Evolutionary conservation across 2,113 vertebrate genomes (phyloP).

Genomic region (Pycnonotus jocosus): DNA sequence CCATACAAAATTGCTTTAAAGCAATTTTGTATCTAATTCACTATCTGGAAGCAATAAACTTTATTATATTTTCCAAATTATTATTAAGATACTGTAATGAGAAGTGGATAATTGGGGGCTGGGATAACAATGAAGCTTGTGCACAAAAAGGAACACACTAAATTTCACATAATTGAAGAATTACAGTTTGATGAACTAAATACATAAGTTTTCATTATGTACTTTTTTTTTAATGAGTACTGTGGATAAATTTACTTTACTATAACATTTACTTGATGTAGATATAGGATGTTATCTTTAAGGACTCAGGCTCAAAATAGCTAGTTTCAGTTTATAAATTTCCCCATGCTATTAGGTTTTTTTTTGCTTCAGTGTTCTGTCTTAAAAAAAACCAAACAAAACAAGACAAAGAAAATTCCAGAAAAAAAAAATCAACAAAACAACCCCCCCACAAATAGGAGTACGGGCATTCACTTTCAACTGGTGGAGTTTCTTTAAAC

Average conservation of each 20-base stretch:
- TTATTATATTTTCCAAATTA: neutral
- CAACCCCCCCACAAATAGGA: fast-evolving
- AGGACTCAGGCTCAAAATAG: neutral
- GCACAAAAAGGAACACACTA: neutral
- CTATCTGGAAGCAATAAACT: neutral
- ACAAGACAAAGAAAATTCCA: neutral
- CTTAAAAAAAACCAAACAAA: neutral
- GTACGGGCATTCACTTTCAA: neutral
- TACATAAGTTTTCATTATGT: neutral
- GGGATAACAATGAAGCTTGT: neutral
- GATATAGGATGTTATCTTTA: neutral
- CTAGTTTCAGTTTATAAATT: neutral
- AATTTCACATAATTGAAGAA: neutral
- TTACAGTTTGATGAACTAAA: neutral
- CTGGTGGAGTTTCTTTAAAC: neutral
- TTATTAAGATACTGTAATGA: neutral
- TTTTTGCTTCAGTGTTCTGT: neutral
- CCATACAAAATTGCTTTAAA: neutral
- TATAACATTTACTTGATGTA: neutral
- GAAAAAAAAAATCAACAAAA: neutral
- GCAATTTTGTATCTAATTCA: neutral
- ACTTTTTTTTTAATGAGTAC: neutral
- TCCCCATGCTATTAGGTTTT: neutral
- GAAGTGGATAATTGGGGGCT: neutral
- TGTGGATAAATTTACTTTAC: neutral